phyloP scores from a whole-genome alignment of 2,888 invertebrate species.

The Acrocyrtus sp. region DNA sequence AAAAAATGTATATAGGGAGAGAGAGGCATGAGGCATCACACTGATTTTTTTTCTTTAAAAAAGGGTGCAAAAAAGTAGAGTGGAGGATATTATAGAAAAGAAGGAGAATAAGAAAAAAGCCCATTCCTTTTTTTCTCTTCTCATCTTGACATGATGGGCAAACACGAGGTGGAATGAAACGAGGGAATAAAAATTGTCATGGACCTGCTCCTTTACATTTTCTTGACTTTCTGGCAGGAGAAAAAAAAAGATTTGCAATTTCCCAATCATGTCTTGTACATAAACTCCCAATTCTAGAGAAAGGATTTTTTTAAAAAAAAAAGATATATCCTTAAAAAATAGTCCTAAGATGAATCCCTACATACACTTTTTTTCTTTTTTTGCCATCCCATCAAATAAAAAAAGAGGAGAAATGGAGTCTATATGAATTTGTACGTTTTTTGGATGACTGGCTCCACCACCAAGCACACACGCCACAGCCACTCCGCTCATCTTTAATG shows the following conservation, averaged over 20 bases:
- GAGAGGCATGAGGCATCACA: slow-evolving; percentile 46
- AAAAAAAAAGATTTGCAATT: slow-evolving; percentile 51
- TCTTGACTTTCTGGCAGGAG: slow-evolving; percentile 20
- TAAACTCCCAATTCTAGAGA: slow-evolving; percentile 11
- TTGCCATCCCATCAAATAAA: slow-evolving; percentile 34
- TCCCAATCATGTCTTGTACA: slow-evolving; percentile 53
- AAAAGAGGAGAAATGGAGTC: slow-evolving; percentile 4
- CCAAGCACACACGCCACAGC: too few relatives aligned
- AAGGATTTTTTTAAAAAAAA: slow-evolving; percentile 17
- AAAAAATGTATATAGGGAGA: slow-evolving; percentile 45
- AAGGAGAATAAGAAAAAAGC: slow-evolving; percentile 42
- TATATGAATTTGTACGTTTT: slow-evolving; percentile 35
- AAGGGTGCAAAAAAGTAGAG: slow-evolving; percentile 14
- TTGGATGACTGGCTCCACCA: too few relatives aligned
- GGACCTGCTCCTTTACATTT: slow-evolving; percentile 54
- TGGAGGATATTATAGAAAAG: slow-evolving; percentile 42
- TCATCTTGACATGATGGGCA: slow-evolving; percentile 52
- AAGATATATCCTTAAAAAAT: slow-evolving; percentile 1
- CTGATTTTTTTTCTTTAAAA: slow-evolving; percentile 38
- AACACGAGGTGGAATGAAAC: slow-evolving; percentile 57
- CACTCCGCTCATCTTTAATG: too few relatives aligned
- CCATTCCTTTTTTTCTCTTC: slow-evolving; percentile 45
- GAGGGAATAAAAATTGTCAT: slow-evolving; percentile 58
- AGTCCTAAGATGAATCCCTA: too few relatives aligned
- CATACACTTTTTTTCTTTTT: slow-evolving; percentile 1